Conservation (phyloP, 2,797 vertebrate species). For the Myoxocephalus aenaeus region DNA sequence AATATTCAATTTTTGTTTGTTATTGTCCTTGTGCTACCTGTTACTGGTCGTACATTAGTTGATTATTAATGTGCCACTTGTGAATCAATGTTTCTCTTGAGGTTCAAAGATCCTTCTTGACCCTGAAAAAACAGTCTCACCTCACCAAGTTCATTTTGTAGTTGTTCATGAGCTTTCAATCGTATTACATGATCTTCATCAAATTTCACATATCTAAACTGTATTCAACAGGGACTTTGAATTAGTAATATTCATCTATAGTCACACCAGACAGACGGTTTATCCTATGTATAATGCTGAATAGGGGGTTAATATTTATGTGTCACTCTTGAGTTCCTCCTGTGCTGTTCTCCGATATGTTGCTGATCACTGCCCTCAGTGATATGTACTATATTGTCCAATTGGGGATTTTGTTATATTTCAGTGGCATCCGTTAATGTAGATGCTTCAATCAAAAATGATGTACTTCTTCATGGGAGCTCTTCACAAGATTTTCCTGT, state of each 20-base stretch:
- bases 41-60: background rate
- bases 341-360: background rate
- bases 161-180: background rate
- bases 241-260: background rate
- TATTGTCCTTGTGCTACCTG: background rate
- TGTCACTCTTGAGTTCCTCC: background rate
- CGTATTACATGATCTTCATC: background rate
- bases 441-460: background rate
- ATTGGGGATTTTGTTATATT: background rate
- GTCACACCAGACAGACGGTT: background rate
- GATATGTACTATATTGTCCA: background rate
- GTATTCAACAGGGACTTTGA: background rate
- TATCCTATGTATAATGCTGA: background rate
- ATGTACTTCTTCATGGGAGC: background rate
- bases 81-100: background rate
- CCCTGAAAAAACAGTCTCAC: background rate
- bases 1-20: background rate
- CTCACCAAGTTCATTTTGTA: background rate
- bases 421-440: background rate
- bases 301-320: background rate
- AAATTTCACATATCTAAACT: background rate
- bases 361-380: background rate
- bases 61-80: background rate
- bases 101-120: background rate
- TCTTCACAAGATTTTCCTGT: too few relatives aligned